Percentiles rank a stretch among this genome's conserved stretches.
These are phyloP conservation scores for Dunckerocampus dactyliophorus DNA, from an alignment of 2,113 vertebrate genomes.

Conservation along the genomic window DNA sequence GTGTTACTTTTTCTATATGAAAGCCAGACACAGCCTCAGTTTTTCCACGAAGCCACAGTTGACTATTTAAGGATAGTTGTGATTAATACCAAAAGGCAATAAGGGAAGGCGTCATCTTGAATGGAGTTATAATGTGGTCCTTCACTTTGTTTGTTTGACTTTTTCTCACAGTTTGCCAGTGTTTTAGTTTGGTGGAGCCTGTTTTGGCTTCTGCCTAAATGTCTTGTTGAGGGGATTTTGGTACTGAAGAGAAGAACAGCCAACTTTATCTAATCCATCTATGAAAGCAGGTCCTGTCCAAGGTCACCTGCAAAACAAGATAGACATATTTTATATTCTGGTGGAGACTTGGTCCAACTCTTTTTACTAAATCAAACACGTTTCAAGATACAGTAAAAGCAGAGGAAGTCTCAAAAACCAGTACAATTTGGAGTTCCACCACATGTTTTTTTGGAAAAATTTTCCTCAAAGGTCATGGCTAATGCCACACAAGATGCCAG, in stretches of 20 bases:
- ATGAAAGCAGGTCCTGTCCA: conserved; percentile 16
- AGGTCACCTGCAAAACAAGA: conserved; percentile 44
- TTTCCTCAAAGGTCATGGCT: too few species aligned
- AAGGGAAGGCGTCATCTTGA: neutral
- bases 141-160: conserved; percentile 16
- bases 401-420: too few species aligned
- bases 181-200: conserved; percentile 11
- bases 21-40: conserved; percentile 29
- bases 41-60: neutral
- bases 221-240: neutral
- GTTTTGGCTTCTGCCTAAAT: conserved; percentile 6
- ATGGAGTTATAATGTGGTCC: neutral
- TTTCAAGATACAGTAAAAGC: too few species aligned
- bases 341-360: too few species aligned
- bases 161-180: conserved; percentile 28
- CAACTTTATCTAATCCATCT: conserved; percentile 8
- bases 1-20: conserved; percentile 37
- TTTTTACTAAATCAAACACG: too few species aligned
- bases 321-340: conserved; percentile 11
- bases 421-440: too few species aligned
- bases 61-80: conserved; percentile 13
- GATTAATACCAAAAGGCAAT: conserved; percentile 20
- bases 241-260: neutral
- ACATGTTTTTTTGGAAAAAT: too few species aligned
- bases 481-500: too few species aligned